Evolutionary conservation across 2,888 invertebrate species (phyloP).

Genomic region (Lithophane socia): DNA sequence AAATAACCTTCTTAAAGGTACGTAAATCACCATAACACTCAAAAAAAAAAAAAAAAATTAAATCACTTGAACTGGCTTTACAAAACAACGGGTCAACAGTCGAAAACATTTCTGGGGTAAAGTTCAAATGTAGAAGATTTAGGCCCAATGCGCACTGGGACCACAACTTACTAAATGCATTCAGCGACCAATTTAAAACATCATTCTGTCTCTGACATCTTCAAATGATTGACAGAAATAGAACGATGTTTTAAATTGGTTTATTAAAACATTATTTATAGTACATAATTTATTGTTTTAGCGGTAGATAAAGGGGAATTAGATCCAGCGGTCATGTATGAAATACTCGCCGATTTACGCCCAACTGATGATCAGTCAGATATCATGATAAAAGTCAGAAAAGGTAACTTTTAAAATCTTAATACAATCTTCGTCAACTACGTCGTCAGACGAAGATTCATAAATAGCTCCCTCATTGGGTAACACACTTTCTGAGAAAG

Average conservation of each 20-base stretch:
- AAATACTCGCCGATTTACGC: constrained; percentile 21
- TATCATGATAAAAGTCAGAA: constrained; percentile 27
- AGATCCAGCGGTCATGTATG: constrained; percentile 16
- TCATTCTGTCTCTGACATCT: background rate
- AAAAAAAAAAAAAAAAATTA: background rate
- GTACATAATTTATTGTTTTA: background rate
- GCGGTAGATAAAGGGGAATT: constrained; percentile 28
- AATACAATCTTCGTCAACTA: too few species aligned
- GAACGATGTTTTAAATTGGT: background rate
- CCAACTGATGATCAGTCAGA: constrained; percentile 23
- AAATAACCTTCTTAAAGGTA: constrained; percentile 30
- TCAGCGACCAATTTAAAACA: background rate
- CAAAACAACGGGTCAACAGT: too few species aligned
- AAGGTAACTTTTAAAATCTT: constrained; percentile 20
- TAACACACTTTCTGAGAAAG: too few species aligned
- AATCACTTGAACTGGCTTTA: background rate
- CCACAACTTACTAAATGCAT: background rate
- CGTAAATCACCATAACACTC: background rate
- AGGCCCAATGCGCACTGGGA: too few species aligned
- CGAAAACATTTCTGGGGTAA: too few species aligned
- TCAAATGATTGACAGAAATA: background rate
- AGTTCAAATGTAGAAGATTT: too few species aligned
- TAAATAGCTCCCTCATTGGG: too few species aligned
- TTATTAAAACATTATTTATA: background rate
- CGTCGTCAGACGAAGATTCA: too few species aligned